Evolutionary conservation across 2,888 invertebrate genomes (phyloP), one percentile per base, ranked within the genome.

Genomic region (Margaritifera margaritifera): DNA sequence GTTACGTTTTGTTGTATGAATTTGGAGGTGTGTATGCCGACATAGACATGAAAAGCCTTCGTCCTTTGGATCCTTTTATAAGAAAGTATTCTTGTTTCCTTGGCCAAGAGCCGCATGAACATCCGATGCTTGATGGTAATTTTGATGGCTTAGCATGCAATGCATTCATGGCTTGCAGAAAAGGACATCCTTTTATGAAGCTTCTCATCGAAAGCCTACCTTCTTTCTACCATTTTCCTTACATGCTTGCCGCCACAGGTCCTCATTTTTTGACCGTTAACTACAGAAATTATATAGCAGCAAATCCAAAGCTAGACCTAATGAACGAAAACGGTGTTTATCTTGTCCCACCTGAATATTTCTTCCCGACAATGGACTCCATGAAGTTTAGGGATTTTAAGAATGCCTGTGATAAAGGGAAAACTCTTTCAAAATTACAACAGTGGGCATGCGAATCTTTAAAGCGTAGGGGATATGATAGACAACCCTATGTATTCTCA

Each of bases 241-340:
- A 68, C 24, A 62, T 68, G 8, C 57, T 72, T 8, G 72, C 68
- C 57, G 69, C 64, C 50, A 72, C 72, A 15, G 72, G 72, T 2
- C 72, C 72, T 18, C 67, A 68, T 55, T 68, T 71, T 54, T 24
- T 71, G 20, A 68, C 67, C 2, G 24, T 60, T 20, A 27, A 63
- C 24, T 67, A 61, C 8, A 56, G 27, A 6, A 51, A 59, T 54
- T 71, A 71, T 54, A 25, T 22, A 19, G 59, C 27, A 55, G 55
- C 42, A 42, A 42, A 63, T 18, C 24, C 22, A 24, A 55, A 55
- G 15, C 4, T 57, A 18, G 42, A 55, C 20, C 54, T 42, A 18
- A 51, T 51, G 4, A 27, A 59, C 22, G 27, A 51, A 24, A 64
- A 68, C 25, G 63, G 60, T 0, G 67, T 71, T 15, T 68, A 64